Base-by-base conservation (phyloP, 2,113 vertebrate genomes). In the Bungarus multicinctus region DNA sequence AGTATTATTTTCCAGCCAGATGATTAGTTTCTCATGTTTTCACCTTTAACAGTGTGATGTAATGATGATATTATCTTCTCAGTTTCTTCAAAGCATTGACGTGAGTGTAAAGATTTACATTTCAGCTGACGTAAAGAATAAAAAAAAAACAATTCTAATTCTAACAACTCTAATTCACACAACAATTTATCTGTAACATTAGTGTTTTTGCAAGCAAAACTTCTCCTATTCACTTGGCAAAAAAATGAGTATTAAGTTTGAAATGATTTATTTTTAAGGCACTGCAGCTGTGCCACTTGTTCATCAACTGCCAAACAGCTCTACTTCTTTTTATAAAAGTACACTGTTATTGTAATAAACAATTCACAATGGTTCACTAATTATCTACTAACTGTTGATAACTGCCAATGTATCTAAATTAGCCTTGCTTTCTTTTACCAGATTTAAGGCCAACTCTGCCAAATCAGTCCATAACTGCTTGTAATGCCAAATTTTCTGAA, bases 341-440 rank as follows among this genome's bases (percentile, higher is more conserved):
- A 47, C n/a, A 87, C 12, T 85, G 1, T 87, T 93, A n/a, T 45
- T 85, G 22, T 57, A 92, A 94, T 91, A 93, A 95, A 92, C 58
- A 54, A 90, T 87, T 95, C 94, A 5, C 0, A 57, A 53, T 53
- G 45, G 90, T 53, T 92, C 53, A 94, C 95, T 92, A 94, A 64
- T 95, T 95, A 94, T 91, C 8, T 87, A 47, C 90, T 95, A 89
- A 55, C n/a, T 86, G 45, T 34, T 94, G 94, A 93, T 94, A 93
- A 34, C 27, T 88, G 89, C 53, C 88, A 1, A 91, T 94, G 91
- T 94, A 22, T 43, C n/a, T 91, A 52, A 52, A 89, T 85, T 58
- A 94, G 30, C 53, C 25, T 16, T 11, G 85, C 1, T 54, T 93
- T 92, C 30, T 30, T 90, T 90, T 87, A 69, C 25, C 57, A 64